These are phyloP conservation scores for Pogonomyrmex barbatus DNA, from an alignment of 1,140 invertebrate genomes.

Conservation along the genomic window DNA sequence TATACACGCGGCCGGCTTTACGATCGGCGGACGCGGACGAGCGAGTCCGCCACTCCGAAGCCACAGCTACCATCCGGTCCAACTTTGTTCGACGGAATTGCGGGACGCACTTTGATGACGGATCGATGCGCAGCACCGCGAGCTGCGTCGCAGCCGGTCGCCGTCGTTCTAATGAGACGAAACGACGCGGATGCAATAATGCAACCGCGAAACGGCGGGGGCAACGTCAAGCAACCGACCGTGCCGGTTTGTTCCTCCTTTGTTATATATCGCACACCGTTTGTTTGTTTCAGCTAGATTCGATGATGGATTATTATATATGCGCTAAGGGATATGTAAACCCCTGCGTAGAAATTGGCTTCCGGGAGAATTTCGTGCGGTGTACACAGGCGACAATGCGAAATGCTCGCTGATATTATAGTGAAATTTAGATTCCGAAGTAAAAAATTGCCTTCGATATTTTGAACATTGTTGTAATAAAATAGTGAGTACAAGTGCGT, in stretches of 20 bases:
- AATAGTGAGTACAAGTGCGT: neutral
- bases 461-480: neutral
- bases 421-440: neutral
- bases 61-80: conserved; percentile 37
- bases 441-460: neutral
- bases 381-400: neutral
- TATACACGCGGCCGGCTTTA: conserved; percentile 66
- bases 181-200: conserved; percentile 54
- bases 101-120: conserved; percentile 51
- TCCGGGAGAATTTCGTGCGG: neutral
- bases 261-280: neutral
- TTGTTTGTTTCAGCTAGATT: neutral
- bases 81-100: conserved; percentile 57
- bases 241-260: conserved; percentile 8
- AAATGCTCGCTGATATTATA: neutral
- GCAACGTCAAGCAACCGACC: conserved; percentile 32
- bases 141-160: conserved; percentile 17
- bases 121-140: conserved; percentile 46
- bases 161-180: conserved; percentile 49
- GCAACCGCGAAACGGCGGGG: conserved; percentile 14
- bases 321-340: neutral
- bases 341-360: too few relatives aligned
- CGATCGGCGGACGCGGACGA: conserved; percentile 37
- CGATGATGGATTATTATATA: conserved; percentile 27
- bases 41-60: conserved; percentile 18